These are phyloP conservation scores for Characodon lateralis DNA, from an alignment of 2,797 vertebrate genomes.

Conservation along the genomic window DNA sequence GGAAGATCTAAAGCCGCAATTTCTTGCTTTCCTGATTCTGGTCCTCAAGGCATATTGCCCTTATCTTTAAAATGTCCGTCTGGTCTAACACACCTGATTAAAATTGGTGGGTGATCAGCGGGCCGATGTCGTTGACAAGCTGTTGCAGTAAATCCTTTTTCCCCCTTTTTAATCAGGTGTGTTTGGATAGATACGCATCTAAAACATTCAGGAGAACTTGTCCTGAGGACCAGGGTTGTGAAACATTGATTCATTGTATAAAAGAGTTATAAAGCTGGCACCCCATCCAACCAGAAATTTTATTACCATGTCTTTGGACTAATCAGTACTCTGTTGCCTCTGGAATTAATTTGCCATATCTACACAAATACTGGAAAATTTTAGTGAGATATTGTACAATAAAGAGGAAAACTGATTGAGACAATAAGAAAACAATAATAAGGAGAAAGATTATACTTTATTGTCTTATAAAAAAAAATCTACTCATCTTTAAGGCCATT, in stretches of 20 bases:
- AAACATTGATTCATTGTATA: constrained; percentile 56
- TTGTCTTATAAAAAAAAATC: too few relatives aligned
- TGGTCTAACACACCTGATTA: not conserved
- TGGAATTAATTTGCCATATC: constrained; percentile 56
- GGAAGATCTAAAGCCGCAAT: constrained; percentile 55
- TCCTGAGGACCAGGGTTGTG: too few relatives aligned
- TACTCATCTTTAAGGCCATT: not conserved
- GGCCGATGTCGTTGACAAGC: too few relatives aligned
- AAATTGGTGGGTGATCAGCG: not conserved
- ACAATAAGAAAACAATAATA: not conserved
- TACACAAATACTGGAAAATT: constrained; percentile 55
- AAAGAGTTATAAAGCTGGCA: constrained; percentile 66
- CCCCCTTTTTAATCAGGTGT: too few relatives aligned
- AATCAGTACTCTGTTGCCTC: constrained; percentile 53
- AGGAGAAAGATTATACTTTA: constrained; percentile 6
- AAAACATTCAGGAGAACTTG: too few relatives aligned
- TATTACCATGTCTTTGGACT: constrained; percentile 57
- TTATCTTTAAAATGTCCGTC: not conserved
- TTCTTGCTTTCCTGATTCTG: constrained; percentile 24
- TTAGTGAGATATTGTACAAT: constrained; percentile 40
- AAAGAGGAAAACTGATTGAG: constrained; percentile 19
- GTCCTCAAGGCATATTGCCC: not conserved
- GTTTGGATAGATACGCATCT: too few relatives aligned
- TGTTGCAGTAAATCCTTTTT: too few relatives aligned
- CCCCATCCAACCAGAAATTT: constrained; percentile 69